Percentiles rank a stretch among this genome's conserved stretches.
Conservation (phyloP, 2,888 invertebrate genomes). For the Drosophila peninsularis region DNA sequence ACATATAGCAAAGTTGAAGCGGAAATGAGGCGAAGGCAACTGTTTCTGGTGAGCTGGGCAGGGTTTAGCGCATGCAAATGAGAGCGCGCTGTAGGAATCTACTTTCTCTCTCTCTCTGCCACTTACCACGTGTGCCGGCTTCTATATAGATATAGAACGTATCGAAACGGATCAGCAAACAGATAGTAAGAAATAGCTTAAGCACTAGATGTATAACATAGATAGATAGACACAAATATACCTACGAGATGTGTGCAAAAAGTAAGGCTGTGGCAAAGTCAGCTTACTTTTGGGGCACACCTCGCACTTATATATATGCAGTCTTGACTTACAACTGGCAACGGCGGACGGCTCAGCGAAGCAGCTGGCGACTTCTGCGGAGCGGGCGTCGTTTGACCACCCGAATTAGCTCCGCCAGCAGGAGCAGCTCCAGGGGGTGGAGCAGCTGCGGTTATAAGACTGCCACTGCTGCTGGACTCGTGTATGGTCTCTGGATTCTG, state of each 20-base stretch:
- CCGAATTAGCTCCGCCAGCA: conserved; percentile 52
- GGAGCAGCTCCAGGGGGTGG: background rate
- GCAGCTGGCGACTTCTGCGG: conserved; percentile 86
- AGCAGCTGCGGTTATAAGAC: conserved; percentile 36
- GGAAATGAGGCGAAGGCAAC: conserved; percentile 40
- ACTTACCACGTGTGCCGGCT: conserved; percentile 83
- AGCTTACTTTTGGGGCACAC: background rate
- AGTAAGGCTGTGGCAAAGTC: background rate
- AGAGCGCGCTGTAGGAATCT: conserved; percentile 60
- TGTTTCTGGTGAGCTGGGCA: conserved; percentile 22
- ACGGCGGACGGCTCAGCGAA: conserved; percentile 87
- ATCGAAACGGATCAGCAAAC: conserved; percentile 29
- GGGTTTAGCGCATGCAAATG: conserved; percentile 71
- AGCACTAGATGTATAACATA: conserved; percentile 23
- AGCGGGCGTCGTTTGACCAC: conserved; percentile 77
- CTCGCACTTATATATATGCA: background rate
- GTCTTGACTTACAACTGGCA: conserved; percentile 88
- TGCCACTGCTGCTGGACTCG: conserved; percentile 72
- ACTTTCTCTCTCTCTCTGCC: conserved; percentile 36
- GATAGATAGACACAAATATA: background rate
- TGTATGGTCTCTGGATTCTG: conserved; percentile 89
- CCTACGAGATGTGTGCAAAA: background rate
- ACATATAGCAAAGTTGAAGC: background rate
- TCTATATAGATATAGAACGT: conserved; percentile 54
- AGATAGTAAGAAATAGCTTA: conserved; percentile 65